Conservation (phyloP, 2,113 vertebrate species). For the Corydoras sp. region DNA sequence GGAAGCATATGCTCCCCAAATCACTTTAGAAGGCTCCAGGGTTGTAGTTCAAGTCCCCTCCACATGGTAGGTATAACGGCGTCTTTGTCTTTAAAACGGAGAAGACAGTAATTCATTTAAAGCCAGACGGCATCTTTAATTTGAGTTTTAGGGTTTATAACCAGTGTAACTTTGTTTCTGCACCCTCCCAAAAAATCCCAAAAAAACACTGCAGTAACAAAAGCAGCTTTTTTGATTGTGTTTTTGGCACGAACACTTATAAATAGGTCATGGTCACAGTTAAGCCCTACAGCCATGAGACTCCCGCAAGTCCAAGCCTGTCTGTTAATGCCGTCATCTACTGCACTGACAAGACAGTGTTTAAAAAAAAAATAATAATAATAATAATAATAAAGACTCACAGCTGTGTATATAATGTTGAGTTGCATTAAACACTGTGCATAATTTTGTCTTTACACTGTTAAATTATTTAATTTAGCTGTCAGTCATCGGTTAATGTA, state of each 20-base stretch:
- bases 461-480: too few relatives aligned
- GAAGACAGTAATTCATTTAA: neutral
- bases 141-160: too few relatives aligned
- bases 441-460: too few relatives aligned
- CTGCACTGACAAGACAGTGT: neutral
- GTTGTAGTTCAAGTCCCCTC: conserved; percentile 97
- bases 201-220: too few relatives aligned
- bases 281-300: neutral
- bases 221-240: too few relatives aligned
- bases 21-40: conserved; percentile 88
- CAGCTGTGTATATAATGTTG: neutral
- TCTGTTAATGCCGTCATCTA: conserved; percentile 1
- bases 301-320: conserved; percentile 2
- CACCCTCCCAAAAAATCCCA: too few relatives aligned
- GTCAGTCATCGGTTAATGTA: too few relatives aligned
- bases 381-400: neutral
- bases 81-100: neutral
- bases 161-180: too few relatives aligned
- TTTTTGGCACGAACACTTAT: too few relatives aligned
- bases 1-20: conserved; percentile 95
- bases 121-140: too few relatives aligned
- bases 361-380: too few relatives aligned
- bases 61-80: conserved; percentile 77
- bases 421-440: too few relatives aligned
- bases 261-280: neutral